phyloP scores from a whole-genome alignment of 2,797 vertebrate genomes.

The Aulostomus chinensis region DNA sequence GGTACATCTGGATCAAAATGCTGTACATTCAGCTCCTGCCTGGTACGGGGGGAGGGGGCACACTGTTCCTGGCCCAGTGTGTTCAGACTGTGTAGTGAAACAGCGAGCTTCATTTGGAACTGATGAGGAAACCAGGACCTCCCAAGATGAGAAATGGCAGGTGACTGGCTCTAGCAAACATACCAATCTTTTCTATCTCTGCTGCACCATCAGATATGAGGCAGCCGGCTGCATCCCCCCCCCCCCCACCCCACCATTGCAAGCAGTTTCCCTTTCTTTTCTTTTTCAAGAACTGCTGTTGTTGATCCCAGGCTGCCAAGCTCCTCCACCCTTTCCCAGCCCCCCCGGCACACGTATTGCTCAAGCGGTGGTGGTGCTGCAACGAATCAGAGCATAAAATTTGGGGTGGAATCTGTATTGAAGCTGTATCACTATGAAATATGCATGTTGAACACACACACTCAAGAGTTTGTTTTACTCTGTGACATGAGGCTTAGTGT shows the following conservation, averaged over 20 bases:
- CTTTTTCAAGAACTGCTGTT: background rate
- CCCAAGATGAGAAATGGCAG: slow-evolving; percentile 55
- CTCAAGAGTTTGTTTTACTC: too few relatives aligned
- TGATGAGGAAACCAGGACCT: slow-evolving; percentile 39
- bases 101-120: background rate
- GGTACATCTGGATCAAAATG: too few relatives aligned
- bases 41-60: too few relatives aligned
- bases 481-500: too few relatives aligned
- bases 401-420: too few relatives aligned
- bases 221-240: background rate
- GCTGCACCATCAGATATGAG: slow-evolving; percentile 37
- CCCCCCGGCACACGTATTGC: too few relatives aligned
- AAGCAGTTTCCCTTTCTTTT: slow-evolving; percentile 16
- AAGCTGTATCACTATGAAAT: too few relatives aligned
- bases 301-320: slow-evolving; percentile 3
- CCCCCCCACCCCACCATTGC: slow-evolving; percentile 5
- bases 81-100: background rate
- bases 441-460: too few relatives aligned
- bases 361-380: too few relatives aligned
- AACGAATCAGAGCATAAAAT: too few relatives aligned
- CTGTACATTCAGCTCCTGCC: too few relatives aligned
- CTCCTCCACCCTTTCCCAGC: background rate
- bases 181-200: slow-evolving; percentile 35
- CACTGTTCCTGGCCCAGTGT: background rate
- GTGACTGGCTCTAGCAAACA: slow-evolving; percentile 33